A percentile compares a stretch with the other conserved stretches of the same genome.
Conservation (phyloP, 2,888 invertebrate genomes). For the Biston betularia region DNA sequence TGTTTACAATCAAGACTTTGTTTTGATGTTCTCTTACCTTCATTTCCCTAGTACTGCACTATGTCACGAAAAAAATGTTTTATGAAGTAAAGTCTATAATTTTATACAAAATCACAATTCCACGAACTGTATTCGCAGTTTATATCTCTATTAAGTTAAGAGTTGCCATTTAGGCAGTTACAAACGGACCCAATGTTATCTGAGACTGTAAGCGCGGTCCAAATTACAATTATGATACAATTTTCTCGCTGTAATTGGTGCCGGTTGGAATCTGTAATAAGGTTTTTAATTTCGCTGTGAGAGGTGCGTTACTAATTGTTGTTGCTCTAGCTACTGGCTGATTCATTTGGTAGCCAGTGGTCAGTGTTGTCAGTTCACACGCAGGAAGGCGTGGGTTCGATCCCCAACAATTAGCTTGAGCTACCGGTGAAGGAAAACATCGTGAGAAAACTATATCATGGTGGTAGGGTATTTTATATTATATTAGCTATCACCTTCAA, state of each 20-base stretch:
- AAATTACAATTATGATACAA: constrained; percentile 43
- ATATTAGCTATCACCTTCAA: too few species aligned
- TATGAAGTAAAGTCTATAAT: neutral
- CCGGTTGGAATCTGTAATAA: constrained; percentile 19
- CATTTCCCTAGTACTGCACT: too few species aligned
- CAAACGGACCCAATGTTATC: constrained; percentile 38
- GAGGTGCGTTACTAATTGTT: neutral
- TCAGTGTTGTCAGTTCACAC: too few species aligned
- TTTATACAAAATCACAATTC: neutral
- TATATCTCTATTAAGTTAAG: constrained; percentile 11
- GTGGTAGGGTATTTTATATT: too few species aligned
- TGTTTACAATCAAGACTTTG: too few species aligned
- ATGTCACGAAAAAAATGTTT: too few species aligned
- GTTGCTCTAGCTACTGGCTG: neutral
- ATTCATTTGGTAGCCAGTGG: neutral
- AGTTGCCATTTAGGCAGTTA: constrained; percentile 21
- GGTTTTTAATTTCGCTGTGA: constrained; percentile 15
- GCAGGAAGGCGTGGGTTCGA: too few species aligned
- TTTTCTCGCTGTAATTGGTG: constrained; percentile 28
- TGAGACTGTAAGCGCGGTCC: constrained; percentile 31
- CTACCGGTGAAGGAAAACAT: too few species aligned
- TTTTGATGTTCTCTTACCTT: too few species aligned
- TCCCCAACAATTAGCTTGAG: too few species aligned
- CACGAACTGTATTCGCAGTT: constrained; percentile 7
- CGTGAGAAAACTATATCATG: too few species aligned